Evolutionary conservation across 2,888 invertebrate genomes (phyloP), one percentile per base, ranked within the genome.

Genomic region (Capitulum mitella): DNA sequence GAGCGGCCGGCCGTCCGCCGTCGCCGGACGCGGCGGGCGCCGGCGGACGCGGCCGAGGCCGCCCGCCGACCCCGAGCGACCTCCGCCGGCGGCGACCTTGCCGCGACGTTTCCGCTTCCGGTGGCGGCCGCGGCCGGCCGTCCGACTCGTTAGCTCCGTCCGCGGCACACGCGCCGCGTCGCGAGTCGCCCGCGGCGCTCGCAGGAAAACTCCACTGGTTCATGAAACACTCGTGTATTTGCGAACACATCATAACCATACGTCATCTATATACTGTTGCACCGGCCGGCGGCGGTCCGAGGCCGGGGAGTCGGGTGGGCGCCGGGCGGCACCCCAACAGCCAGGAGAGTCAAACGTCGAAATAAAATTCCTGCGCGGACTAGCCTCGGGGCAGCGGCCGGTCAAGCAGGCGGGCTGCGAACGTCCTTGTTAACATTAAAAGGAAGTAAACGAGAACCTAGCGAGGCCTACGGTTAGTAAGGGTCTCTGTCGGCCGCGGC

Each of bases 151-250:
- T n/a, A n/a, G n/a, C n/a, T n/a, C n/a, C n/a, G n/a, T n/a, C n/a
- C n/a, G n/a, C n/a, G n/a, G n/a, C n/a, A n/a, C n/a, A n/a, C n/a
- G n/a, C n/a, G n/a, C n/a, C n/a, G n/a, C n/a, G n/a, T n/a, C n/a
- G n/a, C n/a, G n/a, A n/a, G n/a, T n/a, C 61, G n/a, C 12, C 26
- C 32, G 26, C 29, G 14, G 58, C 26, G 5, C 61, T n/a, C n/a
- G 6, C 6, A 43, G 43, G 6, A 43, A 43, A 5, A 43, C 43
- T 43, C 12, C 6, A 8, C 43, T 8, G 8, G 58, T 58, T 70
- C 70, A 70, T 70, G 40, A 26, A 64, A 70, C 70, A 70, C 26
- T 40, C 40, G 70, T 70, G 70, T 70, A 70, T 70, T 70, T 34
- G 64, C 32, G 34, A 70, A 70, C 70, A 70, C 70, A 70, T 37